Percentiles rank a stretch among this genome's conserved stretches.
These are phyloP conservation scores for Otus sunia DNA, from an alignment of 2,113 vertebrate species.

Conservation along the genomic window DNA sequence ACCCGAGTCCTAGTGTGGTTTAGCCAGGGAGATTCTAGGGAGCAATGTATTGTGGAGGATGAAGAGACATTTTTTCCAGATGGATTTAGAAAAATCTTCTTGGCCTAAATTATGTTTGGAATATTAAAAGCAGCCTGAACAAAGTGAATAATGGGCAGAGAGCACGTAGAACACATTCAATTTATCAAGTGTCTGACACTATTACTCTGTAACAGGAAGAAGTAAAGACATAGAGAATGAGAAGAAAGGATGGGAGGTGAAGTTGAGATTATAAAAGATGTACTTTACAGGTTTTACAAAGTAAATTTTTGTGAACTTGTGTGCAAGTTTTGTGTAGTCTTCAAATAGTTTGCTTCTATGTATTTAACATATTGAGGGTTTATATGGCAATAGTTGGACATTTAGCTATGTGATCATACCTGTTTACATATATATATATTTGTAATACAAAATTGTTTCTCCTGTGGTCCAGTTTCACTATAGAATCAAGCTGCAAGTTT, in stretches of 20 bases:
- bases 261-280: neutral
- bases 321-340: neutral
- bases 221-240: neutral
- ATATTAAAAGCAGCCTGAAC: neutral
- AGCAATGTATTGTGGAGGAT: neutral
- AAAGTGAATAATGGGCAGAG: neutral
- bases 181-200: neutral
- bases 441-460: neutral
- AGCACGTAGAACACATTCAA: neutral
- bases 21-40: neutral
- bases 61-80: neutral
- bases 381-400: neutral
- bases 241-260: neutral
- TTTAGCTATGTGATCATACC: fast-evolving
- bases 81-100: neutral
- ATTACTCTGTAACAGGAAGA: neutral
- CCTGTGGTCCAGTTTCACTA: neutral
- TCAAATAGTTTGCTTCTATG: neutral
- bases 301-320: neutral
- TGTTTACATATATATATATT: neutral
- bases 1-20: neutral
- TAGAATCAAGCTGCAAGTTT: neutral
- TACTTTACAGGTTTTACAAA: neutral
- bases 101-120: neutral
- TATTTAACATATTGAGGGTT: neutral